A percentile compares a stretch with the other conserved stretches of the same genome.
phyloP scores from a whole-genome alignment of 1,140 invertebrate species.

The Augochlora pura region DNA sequence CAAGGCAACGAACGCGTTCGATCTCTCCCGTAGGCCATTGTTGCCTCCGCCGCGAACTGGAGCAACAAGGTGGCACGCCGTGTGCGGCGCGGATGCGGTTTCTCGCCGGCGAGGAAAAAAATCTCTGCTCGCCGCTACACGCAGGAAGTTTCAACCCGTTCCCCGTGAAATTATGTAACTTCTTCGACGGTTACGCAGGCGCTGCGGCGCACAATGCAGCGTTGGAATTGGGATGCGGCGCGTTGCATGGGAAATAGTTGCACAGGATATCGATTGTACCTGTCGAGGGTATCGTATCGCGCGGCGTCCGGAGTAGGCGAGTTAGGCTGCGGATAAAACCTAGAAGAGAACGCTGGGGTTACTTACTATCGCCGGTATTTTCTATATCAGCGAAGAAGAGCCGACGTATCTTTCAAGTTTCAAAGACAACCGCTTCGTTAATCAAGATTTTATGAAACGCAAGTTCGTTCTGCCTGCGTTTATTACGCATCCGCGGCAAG shows the following conservation, averaged over 20 bases:
- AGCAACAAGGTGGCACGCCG: background rate
- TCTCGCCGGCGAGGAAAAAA: background rate
- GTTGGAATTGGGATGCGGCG: background rate
- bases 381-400: too few relatives aligned
- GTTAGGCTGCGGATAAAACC: background rate
- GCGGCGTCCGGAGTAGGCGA: background rate
- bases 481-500: too few relatives aligned
- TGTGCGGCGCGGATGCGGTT: background rate
- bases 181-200: background rate
- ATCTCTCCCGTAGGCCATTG: too few relatives aligned
- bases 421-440: too few relatives aligned
- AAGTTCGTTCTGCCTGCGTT: too few relatives aligned
- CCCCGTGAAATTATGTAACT: background rate
- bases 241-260: background rate
- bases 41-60: background rate
- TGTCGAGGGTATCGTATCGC: background rate
- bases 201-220: background rate
- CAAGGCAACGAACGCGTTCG: too few relatives aligned
- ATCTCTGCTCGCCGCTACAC: background rate
- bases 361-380: too few relatives aligned
- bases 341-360: too few relatives aligned
- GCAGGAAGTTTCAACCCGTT: background rate
- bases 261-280: background rate
- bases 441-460: too few relatives aligned
- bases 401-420: too few relatives aligned